Conservation (phyloP, 2,113 vertebrate species). For the Thinocorus orbignyianus region DNA sequence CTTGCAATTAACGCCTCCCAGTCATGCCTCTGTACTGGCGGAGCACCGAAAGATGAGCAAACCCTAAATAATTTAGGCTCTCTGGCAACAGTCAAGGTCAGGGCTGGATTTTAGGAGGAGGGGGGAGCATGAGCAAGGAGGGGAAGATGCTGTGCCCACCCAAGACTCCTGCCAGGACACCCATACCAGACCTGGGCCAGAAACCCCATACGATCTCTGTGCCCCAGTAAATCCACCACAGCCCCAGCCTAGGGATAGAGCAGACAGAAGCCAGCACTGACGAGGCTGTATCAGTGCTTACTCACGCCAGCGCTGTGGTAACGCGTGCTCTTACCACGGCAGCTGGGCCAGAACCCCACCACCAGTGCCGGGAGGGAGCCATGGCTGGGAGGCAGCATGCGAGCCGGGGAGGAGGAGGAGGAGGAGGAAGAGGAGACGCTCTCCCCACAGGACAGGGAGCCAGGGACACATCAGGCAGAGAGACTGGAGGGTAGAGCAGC, state of each 20-base stretch:
- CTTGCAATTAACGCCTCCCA: background rate
- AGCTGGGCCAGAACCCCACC: slow-evolving; percentile 66
- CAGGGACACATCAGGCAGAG: background rate
- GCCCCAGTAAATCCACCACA: background rate
- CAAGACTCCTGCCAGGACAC: background rate
- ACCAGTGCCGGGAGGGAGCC: slow-evolving; percentile 49
- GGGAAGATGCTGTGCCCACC: background rate
- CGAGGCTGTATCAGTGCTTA: slow-evolving; percentile 86
- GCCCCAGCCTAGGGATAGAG: slow-evolving; percentile 42
- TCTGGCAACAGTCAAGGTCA: background rate
- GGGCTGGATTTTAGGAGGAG: background rate
- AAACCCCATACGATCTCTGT: background rate
- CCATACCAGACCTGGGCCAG: background rate
- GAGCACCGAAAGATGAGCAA: background rate
- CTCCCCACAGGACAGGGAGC: background rate
- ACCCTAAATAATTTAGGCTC: background rate
- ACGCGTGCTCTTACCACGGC: slow-evolving; percentile 61
- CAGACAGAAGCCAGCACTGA: slow-evolving; percentile 90
- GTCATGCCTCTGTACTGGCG: background rate
- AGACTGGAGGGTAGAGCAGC: background rate
- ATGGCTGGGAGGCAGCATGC: slow-evolving; percentile 64
- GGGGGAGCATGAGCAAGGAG: background rate
- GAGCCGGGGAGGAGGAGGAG: background rate
- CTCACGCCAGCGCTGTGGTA: slow-evolving; percentile 67
- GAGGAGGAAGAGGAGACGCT: too few relatives aligned